A percentile compares a stretch with the other conserved stretches of the same genome.
phyloP scores from a whole-genome alignment of 2,888 invertebrate species.

The Limnephilus lunatus region DNA sequence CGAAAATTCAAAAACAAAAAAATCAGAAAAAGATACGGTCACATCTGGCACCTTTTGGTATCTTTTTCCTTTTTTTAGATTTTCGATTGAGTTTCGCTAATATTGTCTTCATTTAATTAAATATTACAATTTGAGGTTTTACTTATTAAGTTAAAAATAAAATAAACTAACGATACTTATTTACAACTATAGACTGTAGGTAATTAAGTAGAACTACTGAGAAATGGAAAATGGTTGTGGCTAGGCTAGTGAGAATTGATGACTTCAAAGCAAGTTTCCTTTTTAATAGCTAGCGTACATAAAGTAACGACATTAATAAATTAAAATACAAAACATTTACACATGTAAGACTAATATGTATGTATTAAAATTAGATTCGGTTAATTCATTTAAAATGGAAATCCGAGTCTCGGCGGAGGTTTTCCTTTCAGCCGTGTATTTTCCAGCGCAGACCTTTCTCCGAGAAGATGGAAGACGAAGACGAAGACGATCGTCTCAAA shows the following conservation, averaged over 20 bases:
- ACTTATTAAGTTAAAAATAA: too few relatives aligned
- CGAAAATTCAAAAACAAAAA: too few relatives aligned
- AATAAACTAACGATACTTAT: too few relatives aligned
- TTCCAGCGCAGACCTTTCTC: conserved; percentile 46
- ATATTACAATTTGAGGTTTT: too few relatives aligned
- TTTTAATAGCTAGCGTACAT: neutral
- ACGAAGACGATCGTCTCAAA: neutral
- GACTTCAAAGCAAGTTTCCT: neutral
- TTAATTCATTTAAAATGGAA: neutral
- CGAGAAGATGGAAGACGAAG: neutral
- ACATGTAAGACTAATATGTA: neutral
- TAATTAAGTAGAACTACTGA: too few relatives aligned
- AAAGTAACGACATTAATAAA: neutral
- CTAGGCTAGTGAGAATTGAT: neutral
- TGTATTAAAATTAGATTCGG: neutral
- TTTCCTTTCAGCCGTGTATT: conserved; percentile 37
- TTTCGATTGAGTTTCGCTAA: too few relatives aligned
- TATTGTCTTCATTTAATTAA: too few relatives aligned
- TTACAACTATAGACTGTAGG: too few relatives aligned
- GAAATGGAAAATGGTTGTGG: neutral
- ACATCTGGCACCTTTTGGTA: too few relatives aligned
- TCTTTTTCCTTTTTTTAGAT: too few relatives aligned
- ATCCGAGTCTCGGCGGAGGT: neutral
- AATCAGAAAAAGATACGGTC: too few relatives aligned
- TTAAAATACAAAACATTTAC: neutral